Evolutionary conservation across 2,113 vertebrate genomes (phyloP), one percentile per base, ranked within the genome.

Genomic region (Erpornis zantholeuca): DNA sequence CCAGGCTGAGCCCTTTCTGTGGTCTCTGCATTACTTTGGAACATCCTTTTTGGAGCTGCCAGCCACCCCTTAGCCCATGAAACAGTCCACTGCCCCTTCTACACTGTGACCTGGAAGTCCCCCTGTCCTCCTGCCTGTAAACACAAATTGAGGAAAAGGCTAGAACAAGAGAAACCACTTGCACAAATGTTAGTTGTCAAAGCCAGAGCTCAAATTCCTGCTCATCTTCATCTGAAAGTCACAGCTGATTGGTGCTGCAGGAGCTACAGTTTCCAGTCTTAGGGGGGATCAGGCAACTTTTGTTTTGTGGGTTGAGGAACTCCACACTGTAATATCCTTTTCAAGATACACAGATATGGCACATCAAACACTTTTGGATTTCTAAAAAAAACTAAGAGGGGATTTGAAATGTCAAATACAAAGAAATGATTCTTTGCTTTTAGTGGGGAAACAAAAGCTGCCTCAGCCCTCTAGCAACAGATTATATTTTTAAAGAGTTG

Each of bases 341-440:
- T 90, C 53, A 86, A 94, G 80, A 88, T 81, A 86, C 50, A 83
- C 27, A 75, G 92, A 93, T 93, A 92, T 2, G 20, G 82, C 73
- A 96, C 88, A 96, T 95, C 90, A 89, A 96, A 96, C 72, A 54
- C 42, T 38, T 71, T 1, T 11, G 57, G 72, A 84, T 88, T 93
- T 93, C 57, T 75, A 40, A 92, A 84, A 90, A 77, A 91, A 93
- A 60, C 69, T 86, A 92, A 82, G 90, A 92, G 45, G 45, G 80
- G 84, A 93, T 94, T 94, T 96, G 90, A 95, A 96, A 88, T 82
- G 93, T 93, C 95, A 95, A 86, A 96, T 69, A 90, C 40, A 86
- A 93, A 94, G 86, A 95, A 93, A 93, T 86, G n/a, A 93, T 84
- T 82, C 65, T 84, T 92, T 88, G 65, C 95, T 95, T 92, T 90